Evolutionary conservation across 64 coral and sea anemone species (phyloP).

Genomic region (Acropora tenuis): DNA sequence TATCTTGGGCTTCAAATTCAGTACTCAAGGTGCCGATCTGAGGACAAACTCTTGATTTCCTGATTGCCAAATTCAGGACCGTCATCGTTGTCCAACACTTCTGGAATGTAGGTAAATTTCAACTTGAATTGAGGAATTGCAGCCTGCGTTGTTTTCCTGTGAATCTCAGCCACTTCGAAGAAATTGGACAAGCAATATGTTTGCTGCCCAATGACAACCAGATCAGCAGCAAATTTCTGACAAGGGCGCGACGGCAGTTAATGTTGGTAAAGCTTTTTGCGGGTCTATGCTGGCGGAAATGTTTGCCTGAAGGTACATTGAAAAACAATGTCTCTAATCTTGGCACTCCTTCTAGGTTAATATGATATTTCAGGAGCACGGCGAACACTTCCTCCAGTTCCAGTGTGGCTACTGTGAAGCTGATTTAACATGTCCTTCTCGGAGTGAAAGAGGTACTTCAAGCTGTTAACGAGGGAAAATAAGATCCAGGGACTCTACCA

Average conservation of each 20-base stretch:
- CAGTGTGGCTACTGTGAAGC: background rate
- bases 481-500: background rate
- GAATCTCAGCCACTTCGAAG: slow-evolving; percentile 59
- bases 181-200: slow-evolving; percentile 32
- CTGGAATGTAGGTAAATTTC: slow-evolving; percentile 13
- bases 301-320: slow-evolving; percentile 40
- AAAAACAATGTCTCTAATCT: slow-evolving; percentile 52
- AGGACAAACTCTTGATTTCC: background rate
- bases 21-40: background rate
- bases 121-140: slow-evolving; percentile 39
- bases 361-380: background rate
- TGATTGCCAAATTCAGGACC: slow-evolving; percentile 10
- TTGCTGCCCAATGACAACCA: slow-evolving; percentile 40
- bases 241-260: slow-evolving; percentile 36
- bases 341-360: background rate
- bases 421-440: background rate
- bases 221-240: slow-evolving; percentile 30
- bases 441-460: background rate
- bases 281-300: slow-evolving; percentile 38
- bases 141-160: slow-evolving; percentile 24
- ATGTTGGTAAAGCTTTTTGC: slow-evolving; percentile 43
- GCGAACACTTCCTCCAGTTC: background rate
- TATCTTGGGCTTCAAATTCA: background rate
- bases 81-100: slow-evolving; percentile 18
- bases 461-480: background rate